Conservation (phyloP, 2,888 invertebrate species). For the Calameuta filiformis region DNA sequence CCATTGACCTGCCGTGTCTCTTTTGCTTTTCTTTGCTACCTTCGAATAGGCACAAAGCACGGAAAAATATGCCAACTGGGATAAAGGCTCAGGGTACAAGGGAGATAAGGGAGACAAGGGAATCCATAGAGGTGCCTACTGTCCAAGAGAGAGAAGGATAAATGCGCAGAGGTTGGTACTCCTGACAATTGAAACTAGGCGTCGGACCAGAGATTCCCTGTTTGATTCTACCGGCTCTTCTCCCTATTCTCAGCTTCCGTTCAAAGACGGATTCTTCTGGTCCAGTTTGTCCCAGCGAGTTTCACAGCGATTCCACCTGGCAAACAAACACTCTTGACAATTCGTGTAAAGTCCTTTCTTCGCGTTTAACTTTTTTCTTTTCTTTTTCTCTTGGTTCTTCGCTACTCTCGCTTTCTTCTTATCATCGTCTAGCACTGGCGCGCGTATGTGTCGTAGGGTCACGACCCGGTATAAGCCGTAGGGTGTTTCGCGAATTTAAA, state of each 20-base stretch:
- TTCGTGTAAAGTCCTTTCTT: background rate
- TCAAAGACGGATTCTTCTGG: background rate
- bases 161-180: background rate
- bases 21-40: constrained; percentile 26
- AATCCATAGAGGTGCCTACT: background rate
- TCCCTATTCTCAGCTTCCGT: constrained; percentile 5
- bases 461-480: background rate
- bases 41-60: constrained; percentile 37
- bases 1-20: background rate
- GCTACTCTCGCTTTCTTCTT: background rate
- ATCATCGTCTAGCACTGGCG: background rate
- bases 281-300: background rate
- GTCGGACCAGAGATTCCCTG: constrained; percentile 18
- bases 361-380: background rate
- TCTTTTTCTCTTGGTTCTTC: background rate
- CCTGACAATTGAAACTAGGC: background rate
- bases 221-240: background rate
- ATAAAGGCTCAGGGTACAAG: background rate
- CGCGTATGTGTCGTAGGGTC: background rate
- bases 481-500: background rate
- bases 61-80: constrained; percentile 43
- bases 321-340: background rate
- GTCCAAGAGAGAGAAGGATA: background rate
- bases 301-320: background rate
- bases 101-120: background rate